Conservation (phyloP, 2,888 invertebrate genomes). For the Eupithecia inturbata region DNA sequence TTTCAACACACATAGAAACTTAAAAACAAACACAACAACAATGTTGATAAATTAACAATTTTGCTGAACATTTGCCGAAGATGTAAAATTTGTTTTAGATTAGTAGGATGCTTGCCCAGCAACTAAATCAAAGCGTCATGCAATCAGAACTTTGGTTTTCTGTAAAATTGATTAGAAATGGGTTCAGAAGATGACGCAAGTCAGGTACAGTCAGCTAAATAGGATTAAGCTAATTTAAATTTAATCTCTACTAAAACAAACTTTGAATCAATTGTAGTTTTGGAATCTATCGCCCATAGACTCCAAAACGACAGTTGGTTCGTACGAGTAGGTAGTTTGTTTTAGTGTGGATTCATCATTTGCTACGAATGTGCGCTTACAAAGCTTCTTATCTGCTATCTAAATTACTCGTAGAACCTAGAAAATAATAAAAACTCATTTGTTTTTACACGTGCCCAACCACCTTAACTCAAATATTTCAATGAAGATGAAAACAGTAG, state of each 20-base stretch:
- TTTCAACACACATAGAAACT: too few relatives aligned
- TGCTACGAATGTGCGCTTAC: too few relatives aligned
- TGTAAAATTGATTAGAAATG: constrained; percentile 66
- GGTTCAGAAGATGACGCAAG: constrained; percentile 65
- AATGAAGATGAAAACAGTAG: neutral
- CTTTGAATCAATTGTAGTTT: too few relatives aligned
- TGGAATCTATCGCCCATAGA: too few relatives aligned
- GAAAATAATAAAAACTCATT: too few relatives aligned
- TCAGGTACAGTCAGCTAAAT: constrained; percentile 37
- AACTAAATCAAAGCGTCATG: constrained; percentile 17
- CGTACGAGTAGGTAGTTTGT: too few relatives aligned
- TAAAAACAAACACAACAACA: neutral
- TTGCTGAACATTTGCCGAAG: neutral
- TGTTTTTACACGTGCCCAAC: too few relatives aligned
- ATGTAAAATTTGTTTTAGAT: neutral
- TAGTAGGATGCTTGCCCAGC: constrained; percentile 1
- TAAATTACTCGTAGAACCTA: too few relatives aligned
- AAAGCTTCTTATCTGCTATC: too few relatives aligned
- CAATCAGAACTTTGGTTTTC: constrained; percentile 37
- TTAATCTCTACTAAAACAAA: too few relatives aligned
- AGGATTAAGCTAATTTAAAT: neutral
- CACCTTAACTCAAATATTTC: neutral
- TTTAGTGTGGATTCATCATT: too few relatives aligned
- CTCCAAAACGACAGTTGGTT: too few relatives aligned
- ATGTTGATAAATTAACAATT: neutral